Evolutionary conservation across 1,140 invertebrate genomes (phyloP), one percentile per base, ranked within the genome.

Genomic region (Bathynomus jamesi): DNA sequence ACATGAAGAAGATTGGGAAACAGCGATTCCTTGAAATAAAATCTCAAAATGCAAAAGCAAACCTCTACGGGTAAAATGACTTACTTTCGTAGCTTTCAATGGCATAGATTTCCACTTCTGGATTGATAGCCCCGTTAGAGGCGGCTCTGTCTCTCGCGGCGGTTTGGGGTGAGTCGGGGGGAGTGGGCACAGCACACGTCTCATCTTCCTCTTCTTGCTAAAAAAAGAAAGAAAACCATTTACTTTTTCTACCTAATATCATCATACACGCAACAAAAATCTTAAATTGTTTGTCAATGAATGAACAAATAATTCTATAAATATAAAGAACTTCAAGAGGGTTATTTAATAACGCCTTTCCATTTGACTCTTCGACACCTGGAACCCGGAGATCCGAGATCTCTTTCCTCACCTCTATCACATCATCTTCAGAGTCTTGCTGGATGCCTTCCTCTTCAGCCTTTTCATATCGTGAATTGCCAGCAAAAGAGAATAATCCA

Each of bases 401-500:
- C n/a, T 8, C 46, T 61, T 28, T 7, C 25, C 68, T 53, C 62
- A 69, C 70, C 73, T 75, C 73, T n/a, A 71, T 63, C 28, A 66
- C 73, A 62, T 72, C 72, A 60, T 75, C 70, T 32, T 69, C 65
- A 11, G 73, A 71, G 13, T 75, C 69, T 65, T 69, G 66, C 63
- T 69, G 65, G 28, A 70, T 71, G 11, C 75, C 66, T 60, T 93
- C 91, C 77, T 90, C 87, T 80, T 93, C 91, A 24, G 90, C 92
- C 71, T 88, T 85, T 89, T 89, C 82, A 90, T 90, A 82, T 98
- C 94, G 81, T 97, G 93, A 76, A 97, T 89, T 73, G 96, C 96
- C 70, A 99, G 86, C 71, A 99, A 85, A 31, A 99, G 84, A 67
- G 95, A 98, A 82, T 99, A 99, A 83, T 99, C 97, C 96, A 99